Evolutionary conservation across 2,888 invertebrate species (phyloP), one percentile per base, ranked within the genome.

Genomic region (Parthenolecanium corni): DNA sequence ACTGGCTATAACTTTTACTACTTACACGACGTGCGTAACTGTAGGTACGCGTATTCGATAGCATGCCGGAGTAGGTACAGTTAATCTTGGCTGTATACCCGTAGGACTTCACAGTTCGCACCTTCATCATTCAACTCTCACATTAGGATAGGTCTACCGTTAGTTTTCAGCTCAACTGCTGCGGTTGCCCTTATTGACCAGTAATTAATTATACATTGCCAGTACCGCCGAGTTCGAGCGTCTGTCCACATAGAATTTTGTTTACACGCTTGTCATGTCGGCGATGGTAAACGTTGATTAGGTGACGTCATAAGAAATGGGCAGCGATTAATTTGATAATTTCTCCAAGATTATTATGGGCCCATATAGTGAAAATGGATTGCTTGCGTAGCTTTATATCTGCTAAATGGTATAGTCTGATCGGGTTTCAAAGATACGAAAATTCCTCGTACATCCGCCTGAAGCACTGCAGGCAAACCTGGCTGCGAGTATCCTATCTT

Each of bases 271-370:
- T 31, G 31, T 31, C 31, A 31, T 31, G 31, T 31, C 9, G 31
- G 9, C 9, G 31, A 31, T 6, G 31, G 31, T 31, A 6, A 31
- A 31, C 31, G 31, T 36, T 53, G 53, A 36, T 36, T 21, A 36
- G 21, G 38, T 53, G 53, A 53, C 53, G 25, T 53, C 53, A 21
- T 53, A 53, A 38, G 38, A 53, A n/a, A n/a, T n/a, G 36, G 53
- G 53, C 38, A 31, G 9, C 9, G 21, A 53, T 38, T 52, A 52
- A 53, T 53, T 53, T 38, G 53, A 53, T 53, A 53, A 53, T 53
- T 53, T 53, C 53, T 53, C 53, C 40, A 14, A 38, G 38, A 38
- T 53, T 21, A 38, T 53, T 21, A 31, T 31, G 9, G 9, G 31
- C 9, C 9, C 31, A 36, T 52, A 25, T 36, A 38, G 53, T 53